Conservation (phyloP, 2,113 vertebrate species). For the Elachura formosa region DNA sequence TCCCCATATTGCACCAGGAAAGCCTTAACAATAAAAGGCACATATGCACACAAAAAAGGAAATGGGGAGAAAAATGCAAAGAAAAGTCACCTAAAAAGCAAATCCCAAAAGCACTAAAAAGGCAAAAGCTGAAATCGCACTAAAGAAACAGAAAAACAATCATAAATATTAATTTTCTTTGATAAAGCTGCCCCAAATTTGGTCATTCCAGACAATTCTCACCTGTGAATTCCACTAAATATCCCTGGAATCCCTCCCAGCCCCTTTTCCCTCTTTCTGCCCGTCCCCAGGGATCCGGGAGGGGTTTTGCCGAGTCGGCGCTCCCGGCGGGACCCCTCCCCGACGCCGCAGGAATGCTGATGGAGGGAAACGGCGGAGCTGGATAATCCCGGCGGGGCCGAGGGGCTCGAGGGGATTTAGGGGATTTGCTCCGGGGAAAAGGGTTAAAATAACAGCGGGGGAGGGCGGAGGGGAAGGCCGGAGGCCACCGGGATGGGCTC, state of each 20-base stretch:
- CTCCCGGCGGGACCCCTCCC: background rate
- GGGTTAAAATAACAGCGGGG: background rate
- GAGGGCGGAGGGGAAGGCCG: background rate
- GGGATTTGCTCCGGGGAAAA: background rate
- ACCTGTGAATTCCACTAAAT: too few species aligned
- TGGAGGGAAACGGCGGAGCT: background rate
- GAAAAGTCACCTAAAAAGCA: background rate
- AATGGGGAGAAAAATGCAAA: background rate
- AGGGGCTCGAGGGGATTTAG: background rate
- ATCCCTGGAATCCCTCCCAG: rapidly evolving
- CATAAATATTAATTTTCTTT: background rate
- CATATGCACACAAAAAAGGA: background rate
- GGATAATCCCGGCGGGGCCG: slow-evolving; percentile 16
- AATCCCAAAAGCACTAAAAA: background rate
- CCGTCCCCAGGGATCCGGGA: rapidly evolving
- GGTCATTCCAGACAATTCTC: background rate
- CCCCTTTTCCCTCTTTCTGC: background rate
- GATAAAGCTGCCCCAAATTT: background rate
- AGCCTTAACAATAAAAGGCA: background rate
- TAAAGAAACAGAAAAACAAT: rapidly evolving
- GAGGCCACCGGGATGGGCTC: background rate
- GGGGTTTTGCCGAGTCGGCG: background rate
- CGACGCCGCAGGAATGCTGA: slow-evolving; percentile 11
- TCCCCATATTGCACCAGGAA: too few species aligned
- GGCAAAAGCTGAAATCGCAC: rapidly evolving